Evolutionary conservation across 2,888 invertebrate genomes (phyloP).

Genomic region (Caenorhabditis uteleia): DNA sequence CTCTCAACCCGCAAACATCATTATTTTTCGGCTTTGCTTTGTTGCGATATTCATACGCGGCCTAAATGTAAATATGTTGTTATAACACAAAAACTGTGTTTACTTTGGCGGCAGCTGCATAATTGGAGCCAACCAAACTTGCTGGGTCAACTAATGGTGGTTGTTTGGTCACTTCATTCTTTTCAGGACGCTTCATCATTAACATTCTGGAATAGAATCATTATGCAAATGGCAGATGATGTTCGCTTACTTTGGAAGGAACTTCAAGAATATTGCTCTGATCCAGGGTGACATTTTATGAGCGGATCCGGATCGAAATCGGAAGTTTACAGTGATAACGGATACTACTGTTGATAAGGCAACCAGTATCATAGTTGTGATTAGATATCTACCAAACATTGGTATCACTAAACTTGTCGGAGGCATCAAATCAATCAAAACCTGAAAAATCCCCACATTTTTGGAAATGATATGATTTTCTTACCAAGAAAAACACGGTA

Average conservation of each 20-base stretch:
- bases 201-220: conserved; percentile 47
- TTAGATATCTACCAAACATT: conserved; percentile 70
- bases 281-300: conserved; percentile 70
- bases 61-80: conserved; percentile 10
- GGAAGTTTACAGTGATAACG: conserved; percentile 68
- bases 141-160: conserved; percentile 39
- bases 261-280: conserved; percentile 61
- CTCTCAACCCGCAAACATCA: conserved; percentile 23
- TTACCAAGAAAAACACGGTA: conserved; percentile 70
- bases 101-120: conserved; percentile 42
- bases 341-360: conserved; percentile 63
- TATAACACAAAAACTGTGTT: conserved; percentile 7
- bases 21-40: conserved; percentile 12
- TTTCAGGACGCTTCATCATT: conserved; percentile 61
- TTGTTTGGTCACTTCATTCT: conserved; percentile 37
- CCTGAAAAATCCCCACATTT: conserved; percentile 48
- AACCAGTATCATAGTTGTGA: conserved; percentile 69
- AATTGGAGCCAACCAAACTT: conserved; percentile 42
- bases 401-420: conserved; percentile 69
- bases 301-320: conserved; percentile 66
- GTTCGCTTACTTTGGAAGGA: conserved; percentile 64
- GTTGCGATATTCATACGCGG: conserved; percentile 33
- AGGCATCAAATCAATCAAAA: conserved; percentile 68
- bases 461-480: neutral
- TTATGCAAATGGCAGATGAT: conserved; percentile 1